Conservation (phyloP, 2,888 invertebrate species). For the Zeuzera pyrina region DNA sequence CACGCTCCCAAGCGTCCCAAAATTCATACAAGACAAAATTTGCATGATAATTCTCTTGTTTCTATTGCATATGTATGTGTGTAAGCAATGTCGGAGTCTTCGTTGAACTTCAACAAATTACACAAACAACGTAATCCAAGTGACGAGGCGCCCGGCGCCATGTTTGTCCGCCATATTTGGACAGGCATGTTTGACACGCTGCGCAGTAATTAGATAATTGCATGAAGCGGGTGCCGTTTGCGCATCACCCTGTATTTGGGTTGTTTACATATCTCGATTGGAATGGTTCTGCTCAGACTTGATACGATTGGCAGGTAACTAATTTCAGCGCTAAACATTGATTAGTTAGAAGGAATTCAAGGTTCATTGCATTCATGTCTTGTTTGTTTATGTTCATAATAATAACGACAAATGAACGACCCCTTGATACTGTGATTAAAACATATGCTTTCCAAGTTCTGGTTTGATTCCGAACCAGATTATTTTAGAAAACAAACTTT, state of each 20-base stretch:
- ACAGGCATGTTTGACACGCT: constrained; percentile 7
- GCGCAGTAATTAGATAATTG: constrained; percentile 14
- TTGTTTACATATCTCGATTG: constrained; percentile 7
- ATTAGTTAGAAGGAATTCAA: too few species aligned
- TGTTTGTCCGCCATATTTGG: constrained; percentile 11
- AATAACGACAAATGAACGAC: too few species aligned
- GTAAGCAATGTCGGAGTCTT: constrained; percentile 22
- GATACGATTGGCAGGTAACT: constrained; percentile 1
- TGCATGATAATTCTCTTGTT: constrained; percentile 34
- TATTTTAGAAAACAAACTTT: too few species aligned
- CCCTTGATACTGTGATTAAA: too few species aligned
- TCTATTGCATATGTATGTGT: constrained; percentile 16
- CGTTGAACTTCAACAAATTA: constrained; percentile 13
- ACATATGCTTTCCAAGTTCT: too few species aligned
- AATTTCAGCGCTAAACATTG: too few species aligned
- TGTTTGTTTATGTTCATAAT: too few species aligned
- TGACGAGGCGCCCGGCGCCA: constrained; percentile 17
- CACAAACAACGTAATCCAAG: constrained; percentile 14
- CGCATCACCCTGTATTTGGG: constrained; percentile 6
- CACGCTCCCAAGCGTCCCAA: too few species aligned
- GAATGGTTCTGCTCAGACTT: constrained; percentile 4
- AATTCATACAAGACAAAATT: constrained; percentile 26
- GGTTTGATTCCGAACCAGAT: too few species aligned
- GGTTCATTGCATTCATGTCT: too few species aligned
- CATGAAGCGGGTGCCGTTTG: constrained; percentile 12